These are phyloP conservation scores for Serinus canaria DNA, from an alignment of 2,113 vertebrate species.

Conservation along the genomic window DNA sequence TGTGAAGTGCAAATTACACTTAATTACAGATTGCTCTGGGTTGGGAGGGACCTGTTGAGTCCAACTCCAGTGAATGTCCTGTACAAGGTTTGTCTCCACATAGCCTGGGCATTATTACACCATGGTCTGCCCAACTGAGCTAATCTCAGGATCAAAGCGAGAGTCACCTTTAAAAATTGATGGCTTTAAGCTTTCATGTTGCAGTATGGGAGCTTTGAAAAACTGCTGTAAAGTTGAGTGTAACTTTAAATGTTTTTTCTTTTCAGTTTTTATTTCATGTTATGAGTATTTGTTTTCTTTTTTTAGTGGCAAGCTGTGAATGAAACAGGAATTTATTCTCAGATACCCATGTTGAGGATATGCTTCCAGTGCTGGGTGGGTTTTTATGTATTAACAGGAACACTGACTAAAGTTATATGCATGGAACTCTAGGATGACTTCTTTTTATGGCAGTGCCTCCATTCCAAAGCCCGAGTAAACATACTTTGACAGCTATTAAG, in stretches of 20 bases:
- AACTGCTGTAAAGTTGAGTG: not conserved
- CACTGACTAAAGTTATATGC: not conserved
- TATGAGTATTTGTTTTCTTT: not conserved
- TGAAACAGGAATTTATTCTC: not conserved
- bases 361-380: not conserved
- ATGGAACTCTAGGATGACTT: not conserved
- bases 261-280: not conserved
- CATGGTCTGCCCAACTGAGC: not conserved
- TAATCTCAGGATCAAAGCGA: not conserved
- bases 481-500: not conserved
- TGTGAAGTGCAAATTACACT: not conserved
- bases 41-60: not conserved
- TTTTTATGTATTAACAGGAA: not conserved
- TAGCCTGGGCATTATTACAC: not conserved
- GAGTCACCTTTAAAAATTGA: not conserved
- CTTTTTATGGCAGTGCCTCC: not conserved
- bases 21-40: not conserved
- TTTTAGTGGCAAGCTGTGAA: not conserved
- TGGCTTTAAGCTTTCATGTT: not conserved
- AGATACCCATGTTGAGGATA: not conserved
- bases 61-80: not conserved
- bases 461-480: not conserved
- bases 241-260: not conserved
- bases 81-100: not conserved
- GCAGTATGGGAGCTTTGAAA: not conserved